These are phyloP conservation scores for Gallinago stenura DNA, from an alignment of 2,797 vertebrate genomes.

Conservation along the genomic window DNA sequence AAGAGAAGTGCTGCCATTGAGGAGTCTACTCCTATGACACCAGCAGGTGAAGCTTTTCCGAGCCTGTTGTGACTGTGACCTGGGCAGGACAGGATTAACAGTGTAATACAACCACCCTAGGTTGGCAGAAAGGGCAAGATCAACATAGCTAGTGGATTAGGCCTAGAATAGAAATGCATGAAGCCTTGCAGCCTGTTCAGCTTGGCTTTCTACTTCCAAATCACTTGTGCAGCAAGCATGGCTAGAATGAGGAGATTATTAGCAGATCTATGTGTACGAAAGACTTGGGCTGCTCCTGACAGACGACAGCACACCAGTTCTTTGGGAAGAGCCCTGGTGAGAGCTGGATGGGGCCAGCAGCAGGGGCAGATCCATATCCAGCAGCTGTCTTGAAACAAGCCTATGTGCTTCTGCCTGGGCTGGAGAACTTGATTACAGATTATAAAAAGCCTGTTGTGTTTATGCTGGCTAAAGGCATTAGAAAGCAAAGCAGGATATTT, in stretches of 20 bases:
- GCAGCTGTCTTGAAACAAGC: background rate
- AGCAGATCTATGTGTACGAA: background rate
- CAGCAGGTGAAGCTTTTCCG: slow-evolving; percentile 53
- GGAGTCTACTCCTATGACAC: slow-evolving; percentile 46
- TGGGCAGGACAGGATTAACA: slow-evolving; percentile 62
- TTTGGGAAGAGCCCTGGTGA: background rate
- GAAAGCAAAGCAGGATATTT: slow-evolving; percentile 62
- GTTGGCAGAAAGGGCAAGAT: slow-evolving; percentile 59
- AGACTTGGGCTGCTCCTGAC: background rate
- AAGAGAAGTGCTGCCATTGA: slow-evolving; percentile 40
- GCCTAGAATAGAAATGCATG: slow-evolving; percentile 39
- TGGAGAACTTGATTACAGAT: slow-evolving; percentile 24
- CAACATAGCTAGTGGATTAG: slow-evolving; percentile 60
- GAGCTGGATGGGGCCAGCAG: background rate
- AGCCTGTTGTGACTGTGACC: slow-evolving; percentile 60
- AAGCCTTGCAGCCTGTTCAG: slow-evolving; percentile 17
- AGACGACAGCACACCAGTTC: background rate
- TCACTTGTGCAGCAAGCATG: slow-evolving; percentile 18
- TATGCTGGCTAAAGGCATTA: slow-evolving; percentile 50
- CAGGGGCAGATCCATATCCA: background rate
- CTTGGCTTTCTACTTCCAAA: slow-evolving; percentile 40
- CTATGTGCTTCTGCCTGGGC: background rate
- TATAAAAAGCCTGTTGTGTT: slow-evolving; percentile 50
- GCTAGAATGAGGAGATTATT: background rate
- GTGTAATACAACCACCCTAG: slow-evolving; percentile 50